Conservation (phyloP, 1,140 invertebrate genomes). For the Streblospio benedicti region DNA sequence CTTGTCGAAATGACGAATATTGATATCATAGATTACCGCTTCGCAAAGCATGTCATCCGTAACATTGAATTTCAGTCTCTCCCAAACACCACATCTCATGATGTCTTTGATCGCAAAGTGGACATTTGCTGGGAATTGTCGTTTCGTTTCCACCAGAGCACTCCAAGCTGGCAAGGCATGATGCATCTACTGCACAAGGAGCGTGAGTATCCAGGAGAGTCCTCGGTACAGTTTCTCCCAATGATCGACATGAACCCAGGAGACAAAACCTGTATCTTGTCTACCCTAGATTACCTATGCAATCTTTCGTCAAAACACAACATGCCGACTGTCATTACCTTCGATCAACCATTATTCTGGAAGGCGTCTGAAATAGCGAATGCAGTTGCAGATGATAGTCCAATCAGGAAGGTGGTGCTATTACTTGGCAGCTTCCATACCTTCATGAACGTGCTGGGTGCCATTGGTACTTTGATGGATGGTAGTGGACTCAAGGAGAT, state of each 20-base stretch:
- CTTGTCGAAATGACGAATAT: not conserved
- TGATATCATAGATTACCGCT: not conserved
- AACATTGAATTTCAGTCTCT: not conserved
- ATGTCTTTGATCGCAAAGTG: not conserved
- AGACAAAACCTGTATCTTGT: constrained; percentile 13
- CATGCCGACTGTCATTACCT: constrained; percentile 10
- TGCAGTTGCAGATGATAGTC: not conserved
- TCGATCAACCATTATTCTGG: constrained; percentile 16
- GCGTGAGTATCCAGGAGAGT: constrained; percentile 12
- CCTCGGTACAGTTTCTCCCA: constrained; percentile 15
- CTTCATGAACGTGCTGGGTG: constrained; percentile 14
- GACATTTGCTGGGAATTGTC: not conserved
- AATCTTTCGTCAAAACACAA: not conserved
- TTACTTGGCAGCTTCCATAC: not conserved
- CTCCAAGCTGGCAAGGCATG: not conserved
- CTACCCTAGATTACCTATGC: not conserved
- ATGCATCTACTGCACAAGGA: not conserved
- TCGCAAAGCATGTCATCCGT: not conserved
- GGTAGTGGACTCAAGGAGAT: constrained; percentile 15
- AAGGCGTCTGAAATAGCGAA: not conserved
- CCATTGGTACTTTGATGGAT: not conserved
- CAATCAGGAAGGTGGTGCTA: too few relatives aligned
- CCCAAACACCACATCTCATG: not conserved
- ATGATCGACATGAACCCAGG: constrained; percentile 18
- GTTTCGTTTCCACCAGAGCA: not conserved